Base-by-base conservation (phyloP, 2,113 vertebrate species). In the Marmota flaviventris region DNA sequence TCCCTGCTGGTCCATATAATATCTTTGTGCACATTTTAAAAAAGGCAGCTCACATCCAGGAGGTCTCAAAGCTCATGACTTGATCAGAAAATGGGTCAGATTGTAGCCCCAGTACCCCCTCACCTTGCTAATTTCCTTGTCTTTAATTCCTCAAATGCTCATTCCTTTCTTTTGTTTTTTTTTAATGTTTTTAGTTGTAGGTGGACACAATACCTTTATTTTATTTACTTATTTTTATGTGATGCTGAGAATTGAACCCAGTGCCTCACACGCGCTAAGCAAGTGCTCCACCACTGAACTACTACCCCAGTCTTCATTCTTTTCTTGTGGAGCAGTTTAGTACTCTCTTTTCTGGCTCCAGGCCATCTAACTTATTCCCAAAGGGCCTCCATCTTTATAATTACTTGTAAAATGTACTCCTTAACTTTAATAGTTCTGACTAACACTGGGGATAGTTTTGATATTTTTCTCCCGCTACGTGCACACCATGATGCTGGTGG, bases 361-460 rank as follows among this genome's bases (percentile, higher is more conserved):
- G 51, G 78, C 72, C 77, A 94, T 82, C 61, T 16, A 67, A 72
- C 51, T 82, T 76, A 93, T 70, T 93, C 95, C 67, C 65, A 79
- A 73, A 58, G 20, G 32, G 45, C 65, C 24, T 94, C 20, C 51
- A 85, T 88, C 37, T 93, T 93, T n/a, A 67, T 94, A 79, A 94
- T 91, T 95, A 96, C 85, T 93, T 91, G 84, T 72, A 45, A 87
- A 92, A 91, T 72, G 9, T 58, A 20, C 37, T 91, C 63, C 48
- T 89, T 42, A 85, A 56, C 22, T 37, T 34, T 22, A 94, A 69
- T 56, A 94, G 39, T 88, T 96, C 34, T 72, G 61, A 82, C 37
- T 83, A 82, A 85, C 58, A 75, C 20, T 18, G n/a, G 29, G 24
- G 14, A 53, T 25, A 32, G 45, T 84, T 85, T 88, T 93, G 42